Evolutionary conservation across 2,888 invertebrate genomes (phyloP).

Genomic region (Nemotelus pantherinus): DNA sequence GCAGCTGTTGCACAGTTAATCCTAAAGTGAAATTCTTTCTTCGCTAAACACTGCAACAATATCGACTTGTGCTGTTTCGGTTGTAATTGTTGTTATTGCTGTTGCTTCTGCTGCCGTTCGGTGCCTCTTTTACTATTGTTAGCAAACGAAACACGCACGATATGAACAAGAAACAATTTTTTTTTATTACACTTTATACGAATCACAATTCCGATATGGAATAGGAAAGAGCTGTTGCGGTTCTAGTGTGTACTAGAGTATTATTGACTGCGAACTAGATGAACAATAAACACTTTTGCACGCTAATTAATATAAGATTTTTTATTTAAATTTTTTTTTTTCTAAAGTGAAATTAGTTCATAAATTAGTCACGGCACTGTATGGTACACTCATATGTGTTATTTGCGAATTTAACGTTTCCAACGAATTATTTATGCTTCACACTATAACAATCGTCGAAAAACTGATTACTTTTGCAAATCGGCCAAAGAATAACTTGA

Average conservation of each 20-base stretch:
- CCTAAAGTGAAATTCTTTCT: constrained; percentile 34
- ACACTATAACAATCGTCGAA: background rate
- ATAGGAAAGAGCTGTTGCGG: too few species aligned
- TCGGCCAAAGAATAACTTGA: background rate
- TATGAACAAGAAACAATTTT: background rate
- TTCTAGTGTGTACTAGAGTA: too few species aligned
- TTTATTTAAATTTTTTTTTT: constrained; percentile 7
- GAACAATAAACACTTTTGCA: too few species aligned
- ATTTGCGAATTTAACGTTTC: background rate
- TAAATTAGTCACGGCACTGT: constrained; percentile 33
- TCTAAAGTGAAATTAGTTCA: background rate
- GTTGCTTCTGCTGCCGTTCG: background rate
- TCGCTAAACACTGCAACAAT: constrained; percentile 31
- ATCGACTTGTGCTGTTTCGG: background rate
- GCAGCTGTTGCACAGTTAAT: constrained; percentile 34
- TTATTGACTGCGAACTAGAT: too few species aligned
- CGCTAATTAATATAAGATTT: background rate
- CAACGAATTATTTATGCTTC: background rate
- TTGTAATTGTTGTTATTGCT: background rate
- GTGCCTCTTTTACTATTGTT: background rate
- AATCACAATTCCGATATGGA: too few species aligned
- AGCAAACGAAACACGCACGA: background rate
- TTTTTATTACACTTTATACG: constrained; percentile 16
- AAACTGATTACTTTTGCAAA: background rate
- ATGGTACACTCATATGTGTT: background rate